These are phyloP conservation scores for Drosophila malerkotliana DNA, from an alignment of 1,140 invertebrate species.

Conservation along the genomic window DNA sequence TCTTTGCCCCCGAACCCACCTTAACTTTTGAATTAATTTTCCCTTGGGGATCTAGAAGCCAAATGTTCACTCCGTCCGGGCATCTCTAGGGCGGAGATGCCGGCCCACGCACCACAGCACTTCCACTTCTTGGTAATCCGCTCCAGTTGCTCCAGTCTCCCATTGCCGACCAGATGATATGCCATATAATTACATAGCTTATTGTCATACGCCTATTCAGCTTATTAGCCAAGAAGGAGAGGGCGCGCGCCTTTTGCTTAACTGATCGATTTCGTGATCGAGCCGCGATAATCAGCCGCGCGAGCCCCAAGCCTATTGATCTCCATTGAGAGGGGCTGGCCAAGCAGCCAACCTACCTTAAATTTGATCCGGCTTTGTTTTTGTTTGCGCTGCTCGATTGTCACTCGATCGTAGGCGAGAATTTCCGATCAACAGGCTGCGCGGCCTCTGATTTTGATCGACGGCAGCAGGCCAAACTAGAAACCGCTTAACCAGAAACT, in stretches of 20 bases:
- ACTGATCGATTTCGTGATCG: slow-evolving; percentile 79
- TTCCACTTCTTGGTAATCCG: slow-evolving; percentile 65
- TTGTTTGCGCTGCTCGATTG: slow-evolving; percentile 49
- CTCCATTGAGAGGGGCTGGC: slow-evolving; percentile 68
- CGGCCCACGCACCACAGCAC: slow-evolving; percentile 51
- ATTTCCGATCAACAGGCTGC: slow-evolving; percentile 77
- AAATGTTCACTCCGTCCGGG: slow-evolving; percentile 8
- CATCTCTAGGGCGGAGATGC: slow-evolving; percentile 8
- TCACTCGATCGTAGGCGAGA: slow-evolving; percentile 80
- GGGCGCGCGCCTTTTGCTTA: slow-evolving; percentile 65
- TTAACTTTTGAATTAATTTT: not conserved
- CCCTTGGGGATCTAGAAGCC: not conserved
- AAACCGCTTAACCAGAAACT: slow-evolving; percentile 42
- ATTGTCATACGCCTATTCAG: slow-evolving; percentile 82
- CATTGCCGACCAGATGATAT: slow-evolving; percentile 51
- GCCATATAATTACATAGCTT: slow-evolving; percentile 80
- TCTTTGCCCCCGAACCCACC: not conserved
- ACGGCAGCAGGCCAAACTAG: slow-evolving; percentile 72
- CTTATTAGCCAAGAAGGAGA: slow-evolving; percentile 71
- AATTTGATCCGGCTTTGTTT: slow-evolving; percentile 61
- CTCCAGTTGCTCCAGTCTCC: slow-evolving; percentile 56
- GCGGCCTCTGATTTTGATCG: slow-evolving; percentile 61
- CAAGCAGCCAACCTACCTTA: slow-evolving; percentile 49
- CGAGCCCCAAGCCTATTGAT: slow-evolving; percentile 37
- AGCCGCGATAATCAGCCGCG: slow-evolving; percentile 57